Evolutionary conservation across 2,888 invertebrate genomes (phyloP), one percentile per base, ranked within the genome.

Genomic region (Polietes domitor): DNA sequence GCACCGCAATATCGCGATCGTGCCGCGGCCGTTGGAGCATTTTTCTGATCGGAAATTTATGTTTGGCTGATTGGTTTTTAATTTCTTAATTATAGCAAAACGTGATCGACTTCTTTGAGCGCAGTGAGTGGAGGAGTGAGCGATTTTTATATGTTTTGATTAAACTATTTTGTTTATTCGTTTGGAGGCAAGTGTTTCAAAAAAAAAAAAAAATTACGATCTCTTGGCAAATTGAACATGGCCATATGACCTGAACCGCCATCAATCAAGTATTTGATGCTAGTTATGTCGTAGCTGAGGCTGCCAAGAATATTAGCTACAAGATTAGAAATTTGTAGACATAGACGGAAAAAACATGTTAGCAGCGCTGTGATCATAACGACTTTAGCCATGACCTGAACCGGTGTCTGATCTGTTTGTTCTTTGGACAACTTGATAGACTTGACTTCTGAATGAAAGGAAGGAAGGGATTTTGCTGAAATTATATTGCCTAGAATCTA

Each of bases 1-100:
- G 17, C 72, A 12, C 37, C 43, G 63, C 58, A 58, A 50, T 21
- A 7, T 24, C 53, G 50, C 41, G 72, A 17, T 72, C 12, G 41
- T 37, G 37, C n/a, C 17, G 24, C 24, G 32, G 15, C 28, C 26
- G 70, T 7, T 55, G 47, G 74, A 41, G 19, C 19, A 32, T 28
- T 65, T 58, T 58, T 74, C 32, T 32, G 71, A 79, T 79, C 71
- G 53, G 19, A 80, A 70, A 68, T 74, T 73, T 53, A 77, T 80
- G 63, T 68, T 75, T 58, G 77, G 47, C 76, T 83, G 80, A 83
- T 84, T 84, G 78, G 68, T 81, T 81, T 76, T 84, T 81, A 84
- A 84, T 84, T 84, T 84, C 81, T 79, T 84, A 76, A 84, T 84
- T 76, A 61, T 50, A 76, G 61, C 21, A 53, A 78, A 61, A 43